These are phyloP conservation scores for Bufo gargarizans DNA, from an alignment of 2,113 vertebrate species.

Conservation along the genomic window DNA sequence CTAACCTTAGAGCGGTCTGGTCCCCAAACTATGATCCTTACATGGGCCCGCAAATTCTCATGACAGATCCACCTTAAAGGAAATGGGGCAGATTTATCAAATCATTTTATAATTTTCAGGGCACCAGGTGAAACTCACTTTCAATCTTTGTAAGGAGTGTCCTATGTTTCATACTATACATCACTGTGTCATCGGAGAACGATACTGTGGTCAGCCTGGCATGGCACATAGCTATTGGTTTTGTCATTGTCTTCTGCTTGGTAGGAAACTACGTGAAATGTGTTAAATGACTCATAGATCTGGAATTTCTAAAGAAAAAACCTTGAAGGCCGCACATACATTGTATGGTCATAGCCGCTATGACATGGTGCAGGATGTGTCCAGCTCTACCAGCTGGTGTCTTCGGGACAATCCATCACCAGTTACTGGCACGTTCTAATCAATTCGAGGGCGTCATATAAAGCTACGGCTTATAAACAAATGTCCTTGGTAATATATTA, in stretches of 20 bases:
- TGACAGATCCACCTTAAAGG: no score
- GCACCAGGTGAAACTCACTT: no score
- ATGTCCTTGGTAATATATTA: no score
- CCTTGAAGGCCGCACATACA: no score
- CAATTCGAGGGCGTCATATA: not conserved
- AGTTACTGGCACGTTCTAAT: not conserved
- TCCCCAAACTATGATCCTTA: no score
- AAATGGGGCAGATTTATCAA: no score
- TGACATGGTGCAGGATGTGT: not conserved
- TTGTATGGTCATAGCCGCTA: not conserved
- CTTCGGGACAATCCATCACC: not conserved
- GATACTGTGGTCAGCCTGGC: not conserved
- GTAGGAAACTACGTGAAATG: not conserved
- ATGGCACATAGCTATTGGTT: not conserved
- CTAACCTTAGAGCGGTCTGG: no score
- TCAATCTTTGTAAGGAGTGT: not conserved
- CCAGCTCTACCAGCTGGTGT: not conserved
- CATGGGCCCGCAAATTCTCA: no score
- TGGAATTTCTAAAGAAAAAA: no score
- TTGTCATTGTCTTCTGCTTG: not conserved
- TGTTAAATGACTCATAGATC: conserved; percentile 8
- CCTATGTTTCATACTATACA: not conserved
- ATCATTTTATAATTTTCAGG: no score
- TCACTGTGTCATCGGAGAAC: not conserved
- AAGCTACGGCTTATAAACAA: not conserved